These are phyloP conservation scores for Seladonia tumulorum DNA, from an alignment of 2,888 invertebrate genomes.

Conservation along the genomic window DNA sequence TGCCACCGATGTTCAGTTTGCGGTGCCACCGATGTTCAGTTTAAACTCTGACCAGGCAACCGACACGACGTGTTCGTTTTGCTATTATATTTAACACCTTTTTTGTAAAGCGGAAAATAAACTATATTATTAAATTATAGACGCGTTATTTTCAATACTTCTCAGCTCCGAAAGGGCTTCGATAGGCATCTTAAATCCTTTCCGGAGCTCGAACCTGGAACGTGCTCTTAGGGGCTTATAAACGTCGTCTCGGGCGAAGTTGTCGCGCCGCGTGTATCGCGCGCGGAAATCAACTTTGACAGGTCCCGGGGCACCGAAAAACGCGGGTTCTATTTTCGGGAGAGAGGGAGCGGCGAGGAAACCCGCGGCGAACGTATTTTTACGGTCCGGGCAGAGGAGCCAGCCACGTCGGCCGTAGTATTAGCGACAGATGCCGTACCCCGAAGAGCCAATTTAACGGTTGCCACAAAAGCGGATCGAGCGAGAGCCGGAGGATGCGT, in stretches of 20 bases:
- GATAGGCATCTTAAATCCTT: conserved; percentile 38
- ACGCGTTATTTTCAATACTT: too few relatives aligned
- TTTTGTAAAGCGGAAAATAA: too few relatives aligned
- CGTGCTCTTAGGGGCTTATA: conserved; percentile 2
- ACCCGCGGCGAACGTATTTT: conserved; percentile 44
- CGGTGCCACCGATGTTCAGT: too few relatives aligned
- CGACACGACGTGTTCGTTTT: too few relatives aligned
- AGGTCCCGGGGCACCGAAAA: conserved; percentile 5
- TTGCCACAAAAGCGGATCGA: conserved; percentile 74
- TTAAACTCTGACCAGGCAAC: too few relatives aligned
- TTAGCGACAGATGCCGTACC: conserved; percentile 74
- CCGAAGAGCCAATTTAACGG: conserved; percentile 76
- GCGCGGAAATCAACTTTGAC: conserved; percentile 5
- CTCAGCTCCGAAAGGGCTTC: neutral
- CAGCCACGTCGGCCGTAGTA: conserved; percentile 43
- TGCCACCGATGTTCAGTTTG: too few relatives aligned
- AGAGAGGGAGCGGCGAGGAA: conserved; percentile 20
- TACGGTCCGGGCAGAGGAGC: conserved; percentile 38
- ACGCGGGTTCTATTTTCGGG: conserved; percentile 39
- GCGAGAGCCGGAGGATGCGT: conserved; percentile 44
- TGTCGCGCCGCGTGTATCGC: neutral
- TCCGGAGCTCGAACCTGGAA: neutral
- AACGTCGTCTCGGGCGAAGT: neutral
- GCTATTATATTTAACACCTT: too few relatives aligned
- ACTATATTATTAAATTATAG: too few relatives aligned